phyloP scores from a whole-genome alignment of 2,888 invertebrate genomes.

The Sesia apiformis region DNA sequence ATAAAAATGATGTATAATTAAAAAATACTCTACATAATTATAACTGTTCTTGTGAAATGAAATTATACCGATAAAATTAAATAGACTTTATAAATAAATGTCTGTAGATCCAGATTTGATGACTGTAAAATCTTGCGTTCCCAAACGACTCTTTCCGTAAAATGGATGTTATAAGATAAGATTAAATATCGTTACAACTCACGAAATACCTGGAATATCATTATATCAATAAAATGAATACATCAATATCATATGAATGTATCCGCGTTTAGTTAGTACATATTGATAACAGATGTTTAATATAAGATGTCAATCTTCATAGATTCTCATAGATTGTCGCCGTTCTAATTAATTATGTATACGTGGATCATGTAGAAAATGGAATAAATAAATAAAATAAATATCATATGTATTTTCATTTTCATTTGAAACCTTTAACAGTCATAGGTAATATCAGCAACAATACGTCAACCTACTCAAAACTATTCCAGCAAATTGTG shows the following conservation, averaged over 20 bases:
- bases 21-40: not conserved
- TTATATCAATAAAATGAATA: not conserved
- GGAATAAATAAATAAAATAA: conserved; percentile 8
- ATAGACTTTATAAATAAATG: not conserved
- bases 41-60: not conserved
- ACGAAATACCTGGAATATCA: not conserved
- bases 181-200: not conserved
- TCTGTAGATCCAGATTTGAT: not conserved
- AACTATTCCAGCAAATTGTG: too few relatives aligned
- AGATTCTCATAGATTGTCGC: conserved; percentile 4
- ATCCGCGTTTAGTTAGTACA: not conserved
- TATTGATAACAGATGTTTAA: not conserved
- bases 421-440: too few relatives aligned
- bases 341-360: conserved; percentile 16
- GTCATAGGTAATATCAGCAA: too few relatives aligned
- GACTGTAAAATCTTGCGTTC: too few relatives aligned
- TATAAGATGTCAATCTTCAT: not conserved
- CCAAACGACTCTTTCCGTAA: too few relatives aligned
- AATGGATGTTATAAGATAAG: not conserved
- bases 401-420: not conserved
- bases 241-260: not conserved
- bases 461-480: too few relatives aligned
- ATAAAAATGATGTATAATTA: not conserved
- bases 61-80: not conserved
- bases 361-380: conserved; percentile 22